Percentiles rank a stretch among this genome's conserved stretches.
Evolutionary conservation across 2,113 vertebrate species (phyloP).

Genomic region (Embiotoca jacksoni): DNA sequence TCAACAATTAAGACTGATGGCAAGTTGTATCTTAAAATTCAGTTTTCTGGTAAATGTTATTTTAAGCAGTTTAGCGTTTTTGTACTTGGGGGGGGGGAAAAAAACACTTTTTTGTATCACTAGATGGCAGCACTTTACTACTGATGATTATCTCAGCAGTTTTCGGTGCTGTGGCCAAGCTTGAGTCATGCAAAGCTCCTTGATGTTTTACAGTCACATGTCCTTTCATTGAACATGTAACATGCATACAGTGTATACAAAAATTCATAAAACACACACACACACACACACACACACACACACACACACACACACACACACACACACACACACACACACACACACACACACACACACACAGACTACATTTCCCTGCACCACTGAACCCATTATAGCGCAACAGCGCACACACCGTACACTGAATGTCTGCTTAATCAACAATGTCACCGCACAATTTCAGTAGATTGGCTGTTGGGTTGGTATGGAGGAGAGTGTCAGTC

Average conservation of each 20-base stretch:
- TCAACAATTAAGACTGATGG: slow-evolving; percentile 28
- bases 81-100: neutral
- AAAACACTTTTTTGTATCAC: slow-evolving; percentile 29
- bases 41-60: slow-evolving; percentile 26
- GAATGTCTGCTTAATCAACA: slow-evolving; percentile 70
- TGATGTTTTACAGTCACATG: slow-evolving; percentile 47
- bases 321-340: neutral
- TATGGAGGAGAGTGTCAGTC: slow-evolving; percentile 73
- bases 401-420: slow-evolving; percentile 14
- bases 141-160: slow-evolving; percentile 43
- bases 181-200: slow-evolving; percentile 27
- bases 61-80: neutral
- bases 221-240: slow-evolving; percentile 7
- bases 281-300: neutral
- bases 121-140: slow-evolving; percentile 72
- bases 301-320: slow-evolving; percentile 17
- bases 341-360: slow-evolving; percentile 12
- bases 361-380: slow-evolving; percentile 41
- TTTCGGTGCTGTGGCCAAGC: neutral
- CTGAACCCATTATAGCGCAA: slow-evolving; percentile 37
- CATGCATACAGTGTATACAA: neutral
- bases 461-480: slow-evolving; percentile 59
- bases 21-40: slow-evolving; percentile 15
- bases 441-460: slow-evolving; percentile 67
- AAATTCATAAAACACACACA: slow-evolving; percentile 5